Percentiles rank a stretch among this genome's conserved stretches.
These are phyloP conservation scores for Cheilosia grossa DNA, from an alignment of 2,888 invertebrate genomes.

Conservation along the genomic window DNA sequence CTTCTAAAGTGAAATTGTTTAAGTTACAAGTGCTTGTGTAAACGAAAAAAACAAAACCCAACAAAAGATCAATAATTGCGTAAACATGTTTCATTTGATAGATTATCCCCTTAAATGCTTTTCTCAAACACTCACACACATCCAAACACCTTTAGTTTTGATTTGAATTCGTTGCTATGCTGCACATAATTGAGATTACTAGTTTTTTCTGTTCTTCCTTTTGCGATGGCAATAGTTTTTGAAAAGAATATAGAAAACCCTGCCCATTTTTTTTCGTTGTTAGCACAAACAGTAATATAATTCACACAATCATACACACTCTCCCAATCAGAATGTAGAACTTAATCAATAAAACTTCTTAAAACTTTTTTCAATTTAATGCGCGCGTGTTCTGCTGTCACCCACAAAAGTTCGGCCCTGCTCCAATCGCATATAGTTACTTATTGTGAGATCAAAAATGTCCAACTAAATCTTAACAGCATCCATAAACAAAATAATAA, in stretches of 20 bases:
- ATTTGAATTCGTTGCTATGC: conserved; percentile 35
- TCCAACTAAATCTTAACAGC: conserved; percentile 59
- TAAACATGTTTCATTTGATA: conserved; percentile 21
- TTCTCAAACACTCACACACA: conserved; percentile 42
- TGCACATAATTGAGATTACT: conserved; percentile 52
- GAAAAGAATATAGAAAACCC: conserved; percentile 8
- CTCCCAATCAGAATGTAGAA: conserved; percentile 57
- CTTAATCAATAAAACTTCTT: conserved; percentile 35
- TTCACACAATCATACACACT: conserved; percentile 52
- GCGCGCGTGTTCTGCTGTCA: conserved; percentile 40
- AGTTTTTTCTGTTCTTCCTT: neutral
- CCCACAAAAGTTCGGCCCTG: conserved; percentile 73
- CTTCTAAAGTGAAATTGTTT: conserved; percentile 25
- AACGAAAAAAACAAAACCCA: conserved; percentile 7
- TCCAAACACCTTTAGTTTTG: conserved; percentile 46
- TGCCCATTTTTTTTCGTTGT: conserved; percentile 1
- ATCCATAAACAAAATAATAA: conserved; percentile 25
- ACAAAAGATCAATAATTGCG: conserved; percentile 15
- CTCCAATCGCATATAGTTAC: conserved; percentile 76
- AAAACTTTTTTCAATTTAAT: conserved; percentile 72
- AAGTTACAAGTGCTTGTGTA: conserved; percentile 53
- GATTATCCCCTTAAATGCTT: conserved; percentile 46
- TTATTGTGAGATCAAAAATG: conserved; percentile 76
- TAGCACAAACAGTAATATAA: conserved; percentile 38
- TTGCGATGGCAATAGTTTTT: conserved; percentile 44